Evolutionary conservation across 2,113 vertebrate species (phyloP), one percentile per base, ranked within the genome.

Genomic region (Bucco capensis): DNA sequence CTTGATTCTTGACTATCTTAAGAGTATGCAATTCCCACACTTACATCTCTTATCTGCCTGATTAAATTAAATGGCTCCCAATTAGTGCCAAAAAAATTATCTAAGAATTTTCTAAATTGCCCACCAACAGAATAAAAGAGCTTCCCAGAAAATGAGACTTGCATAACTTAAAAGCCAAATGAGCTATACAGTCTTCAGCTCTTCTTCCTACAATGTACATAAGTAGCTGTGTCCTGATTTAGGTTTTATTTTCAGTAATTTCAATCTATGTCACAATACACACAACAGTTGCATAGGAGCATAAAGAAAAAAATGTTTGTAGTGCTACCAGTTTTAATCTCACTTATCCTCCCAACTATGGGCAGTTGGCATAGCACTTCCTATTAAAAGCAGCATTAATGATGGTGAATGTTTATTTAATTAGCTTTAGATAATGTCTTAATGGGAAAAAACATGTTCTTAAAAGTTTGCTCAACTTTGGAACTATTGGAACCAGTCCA

Each of bases 21-120:
- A 57, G 54, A 58, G 14, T 54, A 70, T 47, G 23, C 18, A 62
- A 3, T 73, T 79, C 37, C 19, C n/a, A 83, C 12, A 70, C 38
- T 60, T 14, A 38, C 14, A 72, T 72, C 25, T 40, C 79, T 82
- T 91, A 83, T 76, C 79, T 85, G 25, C 28, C 37, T 57, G 66
- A 85, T 85, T 85, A 94, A 91, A 76, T 92, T 70, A 72, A 85
- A 76, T 76, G 17, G 14, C 6, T 72, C 21, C 27, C 18, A 83
- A 84, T 72, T 73, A 87, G 19, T 82, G 42, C 65, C 0, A 6
- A 46, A 46, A 74, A 77, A 83, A 51, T 18, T 0, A 77, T 46
- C 38, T 91, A 78, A 84, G 66, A 60, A 82, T 87, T 84, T 87
- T 82, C 61, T 64, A 58, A 87, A 87, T 91, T 89, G 11, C 38